A percentile compares a stretch with the other conserved stretches of the same genome.
Evolutionary conservation across 2,888 invertebrate species (phyloP).

Genomic region (Gibbula magus): DNA sequence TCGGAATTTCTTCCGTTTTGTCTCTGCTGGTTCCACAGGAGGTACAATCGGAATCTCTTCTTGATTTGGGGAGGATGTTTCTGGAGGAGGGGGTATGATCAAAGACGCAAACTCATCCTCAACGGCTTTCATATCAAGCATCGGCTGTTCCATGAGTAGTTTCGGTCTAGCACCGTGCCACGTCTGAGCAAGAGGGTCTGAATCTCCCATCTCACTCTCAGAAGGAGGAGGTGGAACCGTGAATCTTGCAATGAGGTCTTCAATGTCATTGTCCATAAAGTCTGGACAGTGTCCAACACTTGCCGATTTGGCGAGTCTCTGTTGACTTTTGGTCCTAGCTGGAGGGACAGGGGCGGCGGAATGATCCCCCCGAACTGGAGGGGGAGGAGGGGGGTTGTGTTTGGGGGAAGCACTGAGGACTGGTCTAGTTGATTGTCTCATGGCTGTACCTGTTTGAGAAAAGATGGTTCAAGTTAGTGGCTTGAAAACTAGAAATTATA

Average conservation of each 20-base stretch:
- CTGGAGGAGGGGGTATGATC: conserved; percentile 66
- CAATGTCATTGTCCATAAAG: conserved; percentile 79
- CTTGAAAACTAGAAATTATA: too few species aligned
- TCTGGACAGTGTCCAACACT: conserved; percentile 63
- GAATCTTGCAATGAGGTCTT: conserved; percentile 88
- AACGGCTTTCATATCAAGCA: conserved; percentile 36
- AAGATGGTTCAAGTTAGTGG: too few species aligned
- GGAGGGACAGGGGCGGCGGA: conserved; percentile 22
- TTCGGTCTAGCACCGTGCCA: conserved; percentile 9
- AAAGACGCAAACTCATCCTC: conserved; percentile 63
- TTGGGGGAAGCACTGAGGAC: too few species aligned
- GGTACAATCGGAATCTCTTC: conserved; percentile 62
- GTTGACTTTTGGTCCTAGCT: conserved; percentile 34
- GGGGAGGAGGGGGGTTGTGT: too few species aligned
- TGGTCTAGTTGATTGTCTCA: too few species aligned
- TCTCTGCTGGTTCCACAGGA: conserved; percentile 48
- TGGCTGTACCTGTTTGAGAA: too few species aligned
- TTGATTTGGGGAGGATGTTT: conserved; percentile 43
- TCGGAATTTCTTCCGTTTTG: conserved; percentile 40
- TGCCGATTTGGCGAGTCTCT: conserved; percentile 51
- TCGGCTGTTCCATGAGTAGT: background rate
- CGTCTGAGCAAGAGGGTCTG: background rate
- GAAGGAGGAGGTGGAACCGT: conserved; percentile 85
- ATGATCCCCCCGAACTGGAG: conserved; percentile 8
- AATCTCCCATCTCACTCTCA: conserved; percentile 22